Evolutionary conservation across 1,140 invertebrate genomes (phyloP).

Genomic region (Bombus superbus): DNA sequence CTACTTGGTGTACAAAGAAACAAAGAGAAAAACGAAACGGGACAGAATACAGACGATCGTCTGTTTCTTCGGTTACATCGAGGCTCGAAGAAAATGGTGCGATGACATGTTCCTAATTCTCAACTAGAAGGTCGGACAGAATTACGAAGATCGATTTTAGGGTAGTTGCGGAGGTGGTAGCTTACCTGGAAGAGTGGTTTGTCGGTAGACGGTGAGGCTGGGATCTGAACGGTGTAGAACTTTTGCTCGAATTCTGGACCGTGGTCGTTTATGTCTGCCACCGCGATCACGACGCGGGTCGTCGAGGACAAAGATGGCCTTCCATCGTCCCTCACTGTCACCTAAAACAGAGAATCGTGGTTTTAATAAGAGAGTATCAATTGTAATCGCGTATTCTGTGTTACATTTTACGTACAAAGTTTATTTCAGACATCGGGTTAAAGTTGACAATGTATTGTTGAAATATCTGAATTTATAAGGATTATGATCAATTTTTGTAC

Average conservation of each 20-base stretch:
- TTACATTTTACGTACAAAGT: neutral
- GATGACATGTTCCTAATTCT: slow-evolving; percentile 40
- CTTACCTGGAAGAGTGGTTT: slow-evolving; percentile 87
- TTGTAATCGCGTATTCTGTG: too few relatives aligned
- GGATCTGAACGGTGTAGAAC: slow-evolving; percentile 91
- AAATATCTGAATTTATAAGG: too few relatives aligned
- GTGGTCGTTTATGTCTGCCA: slow-evolving; percentile 94
- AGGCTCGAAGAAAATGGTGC: slow-evolving; percentile 18
- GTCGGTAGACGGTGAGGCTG: slow-evolving; percentile 84
- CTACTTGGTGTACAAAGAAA: slow-evolving; percentile 43
- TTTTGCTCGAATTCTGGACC: slow-evolving; percentile 91
- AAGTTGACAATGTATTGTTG: too few relatives aligned
- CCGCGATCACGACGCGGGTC: slow-evolving; percentile 91
- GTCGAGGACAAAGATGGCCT: slow-evolving; percentile 89
- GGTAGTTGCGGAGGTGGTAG: neutral
- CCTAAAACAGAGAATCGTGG: slow-evolving; percentile 79
- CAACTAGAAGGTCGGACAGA: slow-evolving; percentile 33
- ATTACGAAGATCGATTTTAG: slow-evolving; percentile 4
- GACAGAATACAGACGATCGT: neutral
- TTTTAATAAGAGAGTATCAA: neutral
- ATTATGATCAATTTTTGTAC: neutral
- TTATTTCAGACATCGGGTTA: too few relatives aligned
- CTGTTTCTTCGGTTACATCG: slow-evolving; percentile 46
- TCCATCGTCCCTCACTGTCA: slow-evolving; percentile 92
- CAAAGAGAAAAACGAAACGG: slow-evolving; percentile 23